Percentiles rank a stretch among this genome's conserved stretches.
Conservation (phyloP, 1,140 invertebrate genomes). For the Drosophila murphyi region DNA sequence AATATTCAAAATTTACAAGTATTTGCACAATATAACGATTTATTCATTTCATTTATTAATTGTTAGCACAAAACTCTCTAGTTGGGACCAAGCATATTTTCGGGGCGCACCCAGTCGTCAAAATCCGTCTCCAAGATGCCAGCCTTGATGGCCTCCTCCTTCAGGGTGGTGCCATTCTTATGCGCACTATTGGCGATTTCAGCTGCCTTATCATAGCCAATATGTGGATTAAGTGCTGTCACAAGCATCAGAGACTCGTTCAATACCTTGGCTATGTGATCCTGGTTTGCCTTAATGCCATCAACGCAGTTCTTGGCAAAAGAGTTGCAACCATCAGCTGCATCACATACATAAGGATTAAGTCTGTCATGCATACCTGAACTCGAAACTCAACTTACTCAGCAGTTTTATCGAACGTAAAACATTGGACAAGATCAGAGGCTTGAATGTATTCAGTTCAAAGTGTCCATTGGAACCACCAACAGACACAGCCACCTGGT, state of each 20-base stretch:
- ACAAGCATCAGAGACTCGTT: constrained; percentile 98
- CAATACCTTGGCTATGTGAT: constrained; percentile 92
- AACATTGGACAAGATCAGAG: constrained; percentile 98
- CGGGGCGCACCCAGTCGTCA: constrained; percentile 95
- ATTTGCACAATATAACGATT: not conserved
- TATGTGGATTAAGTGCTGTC: constrained; percentile 98
- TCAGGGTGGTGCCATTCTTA: constrained; percentile 95
- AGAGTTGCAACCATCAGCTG: constrained; percentile 90
- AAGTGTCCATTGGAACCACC: constrained; percentile 99
- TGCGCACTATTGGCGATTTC: constrained; percentile 98
- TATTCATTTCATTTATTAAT: constrained; percentile 2
- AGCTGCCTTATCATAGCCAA: constrained; percentile 99
- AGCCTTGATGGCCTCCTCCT: constrained; percentile 95
- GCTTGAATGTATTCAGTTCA: constrained; percentile 99
- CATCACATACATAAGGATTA: not conserved
- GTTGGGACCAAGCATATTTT: constrained; percentile 97
- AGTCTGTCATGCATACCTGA: not conserved
- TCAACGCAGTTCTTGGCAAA: constrained; percentile 97
- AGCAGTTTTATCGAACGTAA: constrained; percentile 95
- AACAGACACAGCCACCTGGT: constrained; percentile 96
- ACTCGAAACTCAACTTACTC: constrained; percentile 84
- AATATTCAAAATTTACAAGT: not conserved
- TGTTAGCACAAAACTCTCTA: constrained; percentile 84
- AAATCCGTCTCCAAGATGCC: constrained; percentile 95
- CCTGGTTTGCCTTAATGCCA: constrained; percentile 94